Evolutionary conservation across 2,888 invertebrate genomes (phyloP).

Genomic region (Apoderus coryli): DNA sequence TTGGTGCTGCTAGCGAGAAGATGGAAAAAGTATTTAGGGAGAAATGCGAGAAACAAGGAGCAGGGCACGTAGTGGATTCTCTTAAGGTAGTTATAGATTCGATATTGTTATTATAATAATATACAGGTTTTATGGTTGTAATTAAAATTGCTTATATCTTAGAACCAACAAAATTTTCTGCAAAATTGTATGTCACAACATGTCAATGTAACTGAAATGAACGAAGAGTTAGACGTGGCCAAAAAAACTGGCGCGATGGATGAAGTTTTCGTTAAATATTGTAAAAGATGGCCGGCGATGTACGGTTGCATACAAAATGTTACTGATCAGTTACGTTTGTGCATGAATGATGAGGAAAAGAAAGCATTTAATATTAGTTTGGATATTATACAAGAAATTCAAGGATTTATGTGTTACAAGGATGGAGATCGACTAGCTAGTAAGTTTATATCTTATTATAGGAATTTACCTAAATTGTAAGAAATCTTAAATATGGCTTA

Average conservation of each 20-base stretch:
- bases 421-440: slow-evolving; percentile 71
- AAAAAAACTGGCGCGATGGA: slow-evolving; percentile 42
- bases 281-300: slow-evolving; percentile 44
- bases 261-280: slow-evolving; percentile 44
- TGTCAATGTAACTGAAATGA: slow-evolving; percentile 41
- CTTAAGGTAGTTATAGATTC: slow-evolving; percentile 42
- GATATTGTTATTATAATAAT: too few relatives aligned
- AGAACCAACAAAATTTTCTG: slow-evolving; percentile 28
- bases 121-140: too few relatives aligned
- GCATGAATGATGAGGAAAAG: slow-evolving; percentile 47
- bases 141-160: too few relatives aligned
- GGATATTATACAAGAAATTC: slow-evolving; percentile 53
- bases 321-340: slow-evolving; percentile 41
- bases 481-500: too few relatives aligned
- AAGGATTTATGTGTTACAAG: slow-evolving; percentile 62
- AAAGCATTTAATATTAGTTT: slow-evolving; percentile 44
- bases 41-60: slow-evolving; percentile 52
- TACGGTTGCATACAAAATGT: slow-evolving; percentile 46
- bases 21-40: slow-evolving; percentile 40
- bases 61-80: slow-evolving; percentile 37
- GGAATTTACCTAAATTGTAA: too few relatives aligned
- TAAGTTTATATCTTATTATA: too few relatives aligned
- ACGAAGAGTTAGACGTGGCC: slow-evolving; percentile 52
- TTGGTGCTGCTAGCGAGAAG: too few relatives aligned
- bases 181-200: slow-evolving; percentile 41